Percentiles rank a stretch among this genome's conserved stretches.
Conservation (phyloP, 2,113 vertebrate genomes). For the Xyliphius kryptos region DNA sequence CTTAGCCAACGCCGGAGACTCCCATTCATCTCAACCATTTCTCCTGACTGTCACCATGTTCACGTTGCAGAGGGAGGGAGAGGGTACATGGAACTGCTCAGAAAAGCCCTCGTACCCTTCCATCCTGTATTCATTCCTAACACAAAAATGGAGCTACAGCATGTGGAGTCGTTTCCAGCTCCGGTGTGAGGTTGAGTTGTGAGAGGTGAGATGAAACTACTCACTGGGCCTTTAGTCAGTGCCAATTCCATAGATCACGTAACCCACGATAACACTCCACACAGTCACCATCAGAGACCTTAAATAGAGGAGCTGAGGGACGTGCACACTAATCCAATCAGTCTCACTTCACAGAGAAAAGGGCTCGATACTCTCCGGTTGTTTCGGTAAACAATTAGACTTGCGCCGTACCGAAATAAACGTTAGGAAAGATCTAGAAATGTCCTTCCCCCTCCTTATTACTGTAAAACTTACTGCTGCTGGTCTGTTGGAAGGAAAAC, state of each 20-base stretch:
- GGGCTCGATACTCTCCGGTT: constrained; percentile 27
- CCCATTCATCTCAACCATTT: constrained; percentile 17
- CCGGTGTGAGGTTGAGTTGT: constrained; percentile 12
- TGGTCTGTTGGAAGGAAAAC: constrained; percentile 10
- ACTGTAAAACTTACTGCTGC: constrained; percentile 23
- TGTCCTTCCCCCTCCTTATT: constrained; percentile 9
- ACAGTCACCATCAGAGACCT: constrained; percentile 1
- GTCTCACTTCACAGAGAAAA: constrained; percentile 26
- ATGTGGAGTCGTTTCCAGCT: constrained; percentile 24
- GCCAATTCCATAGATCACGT: constrained; percentile 12
- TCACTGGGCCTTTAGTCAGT: constrained; percentile 3
- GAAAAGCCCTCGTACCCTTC: constrained; percentile 42
- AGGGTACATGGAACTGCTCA: constrained; percentile 14
- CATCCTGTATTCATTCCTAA: constrained; percentile 44
- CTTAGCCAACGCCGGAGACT: constrained; percentile 45
- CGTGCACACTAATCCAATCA: constrained; percentile 13
- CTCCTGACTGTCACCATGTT: constrained; percentile 23
- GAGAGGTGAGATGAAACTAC: constrained; percentile 3
- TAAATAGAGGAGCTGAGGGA: constrained; percentile 19
- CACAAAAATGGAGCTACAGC: constrained; percentile 26
- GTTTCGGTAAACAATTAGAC: constrained; percentile 25
- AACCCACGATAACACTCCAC: constrained; percentile 3
- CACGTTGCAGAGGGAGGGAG: constrained; percentile 32
- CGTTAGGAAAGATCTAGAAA: not conserved
- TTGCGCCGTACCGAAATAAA: constrained; percentile 18